These are phyloP conservation scores for Nesoenas mayeri DNA, from an alignment of 2,113 vertebrate species.

Conservation along the genomic window DNA sequence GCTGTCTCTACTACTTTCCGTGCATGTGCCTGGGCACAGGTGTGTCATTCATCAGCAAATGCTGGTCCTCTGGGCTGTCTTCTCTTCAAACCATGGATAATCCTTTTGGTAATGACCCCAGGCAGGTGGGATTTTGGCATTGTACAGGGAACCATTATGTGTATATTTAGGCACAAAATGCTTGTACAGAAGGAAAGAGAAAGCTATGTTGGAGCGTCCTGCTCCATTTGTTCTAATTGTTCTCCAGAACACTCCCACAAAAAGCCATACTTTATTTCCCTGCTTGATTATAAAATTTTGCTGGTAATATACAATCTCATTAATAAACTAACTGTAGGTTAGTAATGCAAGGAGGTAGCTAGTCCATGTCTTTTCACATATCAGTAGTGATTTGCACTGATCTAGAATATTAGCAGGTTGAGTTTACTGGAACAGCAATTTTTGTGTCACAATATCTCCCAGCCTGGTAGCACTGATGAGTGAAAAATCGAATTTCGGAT, in stretches of 20 bases:
- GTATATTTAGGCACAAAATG: not conserved
- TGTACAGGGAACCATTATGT: not conserved
- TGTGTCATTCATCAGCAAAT: not conserved
- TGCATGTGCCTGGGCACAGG: not conserved
- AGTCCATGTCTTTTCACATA: not conserved
- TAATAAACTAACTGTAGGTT: not conserved
- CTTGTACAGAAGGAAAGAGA: not conserved
- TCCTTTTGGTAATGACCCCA: not conserved
- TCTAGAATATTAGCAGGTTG: not conserved
- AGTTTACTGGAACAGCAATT: not conserved
- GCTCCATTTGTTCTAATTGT: not conserved
- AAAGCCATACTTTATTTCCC: no score
- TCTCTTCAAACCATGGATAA: not conserved
- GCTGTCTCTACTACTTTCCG: not conserved
- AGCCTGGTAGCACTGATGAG: not conserved
- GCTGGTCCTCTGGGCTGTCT: not conserved
- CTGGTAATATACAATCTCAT: no score
- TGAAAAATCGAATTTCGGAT: not conserved
- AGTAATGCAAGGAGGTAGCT: not conserved
- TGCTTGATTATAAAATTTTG: no score
- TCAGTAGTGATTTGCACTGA: not conserved
- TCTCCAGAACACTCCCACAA: not conserved
- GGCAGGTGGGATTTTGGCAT: not conserved
- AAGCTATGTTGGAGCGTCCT: not conserved
- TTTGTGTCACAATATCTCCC: not conserved